These are phyloP conservation scores for Tanypteryx hageni DNA, from an alignment of 2,888 invertebrate genomes.

Conservation along the genomic window DNA sequence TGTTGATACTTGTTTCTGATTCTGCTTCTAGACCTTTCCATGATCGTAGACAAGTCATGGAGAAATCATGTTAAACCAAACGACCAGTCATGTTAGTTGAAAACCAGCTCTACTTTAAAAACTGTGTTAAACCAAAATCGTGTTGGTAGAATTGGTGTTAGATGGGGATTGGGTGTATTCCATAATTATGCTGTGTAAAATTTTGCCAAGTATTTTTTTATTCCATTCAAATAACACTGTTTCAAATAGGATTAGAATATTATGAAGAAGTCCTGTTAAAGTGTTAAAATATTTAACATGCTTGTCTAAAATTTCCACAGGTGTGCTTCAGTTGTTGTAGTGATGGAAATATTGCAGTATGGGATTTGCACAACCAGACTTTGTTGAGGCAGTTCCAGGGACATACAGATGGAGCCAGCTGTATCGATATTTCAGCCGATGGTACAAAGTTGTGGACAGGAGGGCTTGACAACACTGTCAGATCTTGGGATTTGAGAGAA, in stretches of 20 bases:
- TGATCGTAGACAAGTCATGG: too few relatives aligned
- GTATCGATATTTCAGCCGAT: slow-evolving; percentile 97
- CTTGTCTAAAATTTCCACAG: slow-evolving; percentile 71
- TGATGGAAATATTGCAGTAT: slow-evolving; percentile 98
- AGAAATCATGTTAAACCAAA: too few relatives aligned
- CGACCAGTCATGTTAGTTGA: too few relatives aligned
- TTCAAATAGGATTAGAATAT: not conserved
- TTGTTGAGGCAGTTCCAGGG: slow-evolving; percentile 96
- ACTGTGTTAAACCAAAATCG: too few relatives aligned
- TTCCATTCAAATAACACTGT: not conserved
- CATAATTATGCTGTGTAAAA: not conserved
- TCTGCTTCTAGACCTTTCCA: too few relatives aligned
- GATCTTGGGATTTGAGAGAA: slow-evolving; percentile 97
- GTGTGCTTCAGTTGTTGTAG: slow-evolving; percentile 99
- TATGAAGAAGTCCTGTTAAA: not conserved
- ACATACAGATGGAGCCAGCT: slow-evolving; percentile 98
- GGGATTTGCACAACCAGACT: slow-evolving; percentile 95
- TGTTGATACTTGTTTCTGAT: too few relatives aligned
- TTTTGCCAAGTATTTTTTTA: not conserved
- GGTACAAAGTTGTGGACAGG: slow-evolving; percentile 95
- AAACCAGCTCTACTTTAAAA: too few relatives aligned
- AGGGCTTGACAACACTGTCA: slow-evolving; percentile 96
- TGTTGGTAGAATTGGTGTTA: too few relatives aligned
- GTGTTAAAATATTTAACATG: too few relatives aligned
- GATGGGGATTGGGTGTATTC: too few relatives aligned